phyloP scores from a whole-genome alignment of 1,140 invertebrate species.

The Amyelois transitella region DNA sequence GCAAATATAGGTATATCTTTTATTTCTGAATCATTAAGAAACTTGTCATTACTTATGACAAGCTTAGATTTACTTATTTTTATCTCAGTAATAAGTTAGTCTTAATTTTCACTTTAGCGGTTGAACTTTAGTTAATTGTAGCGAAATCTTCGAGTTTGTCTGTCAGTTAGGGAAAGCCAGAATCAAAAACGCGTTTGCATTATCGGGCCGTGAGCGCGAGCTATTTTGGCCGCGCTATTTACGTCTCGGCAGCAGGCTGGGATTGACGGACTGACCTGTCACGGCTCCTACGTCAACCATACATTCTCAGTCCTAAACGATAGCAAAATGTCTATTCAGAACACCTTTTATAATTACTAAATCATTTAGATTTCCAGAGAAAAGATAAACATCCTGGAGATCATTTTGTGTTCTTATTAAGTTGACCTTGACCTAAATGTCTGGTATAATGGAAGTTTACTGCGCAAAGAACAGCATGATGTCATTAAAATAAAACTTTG shows the following conservation, averaged over 20 bases:
- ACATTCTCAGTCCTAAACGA: constrained; percentile 41
- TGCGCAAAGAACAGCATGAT: constrained; percentile 12
- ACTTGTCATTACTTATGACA: background rate
- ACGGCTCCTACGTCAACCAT: constrained; percentile 46
- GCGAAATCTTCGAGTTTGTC: constrained; percentile 11
- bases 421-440: constrained; percentile 66
- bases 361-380: constrained; percentile 1
- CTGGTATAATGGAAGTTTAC: constrained; percentile 12
- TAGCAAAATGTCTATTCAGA: constrained; percentile 29
- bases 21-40: background rate
- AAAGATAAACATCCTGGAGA: background rate
- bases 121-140: background rate
- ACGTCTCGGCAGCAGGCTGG: constrained; percentile 59
- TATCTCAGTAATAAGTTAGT: background rate
- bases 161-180: constrained; percentile 49
- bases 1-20: background rate
- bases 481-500: constrained; percentile 15
- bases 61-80: background rate
- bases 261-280: constrained; percentile 70
- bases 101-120: background rate
- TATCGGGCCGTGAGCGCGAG: constrained; percentile 63
- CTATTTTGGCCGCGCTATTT: constrained; percentile 70
- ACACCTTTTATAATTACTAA: constrained; percentile 8
- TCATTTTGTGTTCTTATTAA: background rate
- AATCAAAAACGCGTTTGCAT: constrained; percentile 70